Percentiles rank a stretch among this genome's conserved stretches.
Evolutionary conservation across 2,113 vertebrate genomes (phyloP).

Genomic region (Smithornis capensis): DNA sequence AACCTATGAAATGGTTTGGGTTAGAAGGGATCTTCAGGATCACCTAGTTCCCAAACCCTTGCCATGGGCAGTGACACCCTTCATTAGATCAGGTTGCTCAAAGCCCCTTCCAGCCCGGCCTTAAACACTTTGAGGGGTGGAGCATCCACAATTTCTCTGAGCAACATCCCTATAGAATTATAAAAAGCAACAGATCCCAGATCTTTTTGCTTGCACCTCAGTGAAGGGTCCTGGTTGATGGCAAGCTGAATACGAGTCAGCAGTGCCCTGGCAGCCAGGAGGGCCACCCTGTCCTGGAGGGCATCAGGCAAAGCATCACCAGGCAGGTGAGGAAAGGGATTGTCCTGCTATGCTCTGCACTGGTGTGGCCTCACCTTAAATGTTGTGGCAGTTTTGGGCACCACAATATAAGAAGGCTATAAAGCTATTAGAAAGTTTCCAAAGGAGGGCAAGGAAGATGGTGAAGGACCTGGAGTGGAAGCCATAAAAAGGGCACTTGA

Average conservation of each 20-base stretch:
- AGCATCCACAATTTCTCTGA: not conserved
- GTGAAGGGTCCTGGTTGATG: accelerated
- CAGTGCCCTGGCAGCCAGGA: not conserved
- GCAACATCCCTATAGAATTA: not conserved
- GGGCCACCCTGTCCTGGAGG: not conserved
- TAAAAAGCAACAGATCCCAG: not conserved
- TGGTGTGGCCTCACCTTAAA: accelerated
- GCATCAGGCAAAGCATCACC: not conserved
- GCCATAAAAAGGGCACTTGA: accelerated
- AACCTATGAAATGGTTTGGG: not conserved
- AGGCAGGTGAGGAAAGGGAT: accelerated
- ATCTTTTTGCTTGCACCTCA: not conserved
- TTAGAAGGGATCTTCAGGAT: not conserved
- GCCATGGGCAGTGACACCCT: accelerated
- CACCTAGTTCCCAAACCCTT: not conserved
- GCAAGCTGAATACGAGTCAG: accelerated
- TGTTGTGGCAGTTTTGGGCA: too few species aligned
- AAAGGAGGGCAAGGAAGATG: not conserved
- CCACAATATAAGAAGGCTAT: not conserved
- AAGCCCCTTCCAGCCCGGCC: not conserved
- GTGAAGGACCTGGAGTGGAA: not conserved
- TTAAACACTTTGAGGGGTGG: not conserved
- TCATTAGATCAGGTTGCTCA: not conserved
- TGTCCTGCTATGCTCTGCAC: not conserved
- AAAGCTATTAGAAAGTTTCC: not conserved